A percentile compares a stretch with the other conserved stretches of the same genome.
Evolutionary conservation across 1,140 invertebrate genomes (phyloP).

Genomic region (Phthorimaea operculella): DNA sequence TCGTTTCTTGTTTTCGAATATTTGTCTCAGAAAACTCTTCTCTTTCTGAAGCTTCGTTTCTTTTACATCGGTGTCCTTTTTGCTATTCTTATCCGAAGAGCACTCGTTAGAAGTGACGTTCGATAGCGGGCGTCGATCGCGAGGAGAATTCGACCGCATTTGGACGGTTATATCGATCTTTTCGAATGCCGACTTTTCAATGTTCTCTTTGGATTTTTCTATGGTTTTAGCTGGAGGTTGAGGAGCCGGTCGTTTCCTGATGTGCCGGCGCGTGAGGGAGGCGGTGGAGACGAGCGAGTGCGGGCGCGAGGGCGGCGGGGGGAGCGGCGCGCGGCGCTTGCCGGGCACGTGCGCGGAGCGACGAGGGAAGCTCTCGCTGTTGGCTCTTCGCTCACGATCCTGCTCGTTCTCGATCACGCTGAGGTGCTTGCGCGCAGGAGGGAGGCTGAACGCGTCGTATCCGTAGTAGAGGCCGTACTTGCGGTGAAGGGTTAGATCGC

Average conservation of each 20-base stretch:
- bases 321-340: slow-evolving; percentile 77
- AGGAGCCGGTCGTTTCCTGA: slow-evolving; percentile 48
- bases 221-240: slow-evolving; percentile 32
- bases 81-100: slow-evolving; percentile 27
- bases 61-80: slow-evolving; percentile 26
- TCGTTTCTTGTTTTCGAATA: slow-evolving; percentile 57
- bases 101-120: slow-evolving; percentile 13
- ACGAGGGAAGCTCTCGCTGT: slow-evolving; percentile 68
- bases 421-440: slow-evolving; percentile 48
- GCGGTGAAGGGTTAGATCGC: slow-evolving; percentile 70
- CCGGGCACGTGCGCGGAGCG: slow-evolving; percentile 75
- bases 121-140: neutral
- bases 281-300: slow-evolving; percentile 6
- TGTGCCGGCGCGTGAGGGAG: slow-evolving; percentile 29
- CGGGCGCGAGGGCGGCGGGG: slow-evolving; percentile 56
- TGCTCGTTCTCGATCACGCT: slow-evolving; percentile 34
- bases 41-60: slow-evolving; percentile 42
- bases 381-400: slow-evolving; percentile 59
- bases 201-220: slow-evolving; percentile 29
- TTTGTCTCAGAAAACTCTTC: slow-evolving; percentile 56
- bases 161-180: slow-evolving; percentile 8
- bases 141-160: slow-evolving; percentile 23
- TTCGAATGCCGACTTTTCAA: slow-evolving; percentile 13
- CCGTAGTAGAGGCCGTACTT: slow-evolving; percentile 72
- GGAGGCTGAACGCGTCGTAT: slow-evolving; percentile 68